These are phyloP conservation scores for Brachionus sp. DNA, from an alignment of 1,140 invertebrate species.

Conservation along the genomic window DNA sequence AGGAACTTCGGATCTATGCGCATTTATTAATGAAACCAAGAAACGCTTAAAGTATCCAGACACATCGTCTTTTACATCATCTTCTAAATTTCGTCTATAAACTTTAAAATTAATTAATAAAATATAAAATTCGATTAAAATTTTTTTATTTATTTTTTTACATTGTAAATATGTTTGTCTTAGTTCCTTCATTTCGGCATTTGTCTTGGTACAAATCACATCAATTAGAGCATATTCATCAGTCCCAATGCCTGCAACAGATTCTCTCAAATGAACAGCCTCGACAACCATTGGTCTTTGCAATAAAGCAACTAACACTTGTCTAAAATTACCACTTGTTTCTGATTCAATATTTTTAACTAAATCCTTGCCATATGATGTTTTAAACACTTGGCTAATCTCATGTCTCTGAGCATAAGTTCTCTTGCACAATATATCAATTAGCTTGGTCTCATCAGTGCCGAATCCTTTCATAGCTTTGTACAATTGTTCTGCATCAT, in stretches of 20 bases:
- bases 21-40: conserved; percentile 52
- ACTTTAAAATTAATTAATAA: conserved; percentile 53
- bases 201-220: conserved; percentile 65
- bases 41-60: conserved; percentile 59
- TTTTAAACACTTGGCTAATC: conserved; percentile 85
- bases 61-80: conserved; percentile 59
- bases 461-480: conserved; percentile 60
- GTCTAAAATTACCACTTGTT: conserved; percentile 56
- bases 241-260: conserved; percentile 61
- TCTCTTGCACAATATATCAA: conserved; percentile 78
- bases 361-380: conserved; percentile 74
- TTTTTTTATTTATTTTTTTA: conserved; percentile 72
- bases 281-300: conserved; percentile 56
- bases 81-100: conserved; percentile 54
- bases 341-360: conserved; percentile 59
- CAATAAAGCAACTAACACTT: conserved; percentile 52
- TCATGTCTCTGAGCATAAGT: conserved; percentile 83
- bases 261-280: conserved; percentile 55
- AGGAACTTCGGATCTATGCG: conserved; percentile 32
- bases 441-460: conserved; percentile 85
- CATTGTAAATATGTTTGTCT: conserved; percentile 79
- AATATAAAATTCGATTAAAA: neutral
- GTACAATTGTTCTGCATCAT: conserved; percentile 55
- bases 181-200: conserved; percentile 59
- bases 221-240: conserved; percentile 62